phyloP scores from a whole-genome alignment of 2,888 invertebrate genomes.

The Scaptomyza tumidula region DNA sequence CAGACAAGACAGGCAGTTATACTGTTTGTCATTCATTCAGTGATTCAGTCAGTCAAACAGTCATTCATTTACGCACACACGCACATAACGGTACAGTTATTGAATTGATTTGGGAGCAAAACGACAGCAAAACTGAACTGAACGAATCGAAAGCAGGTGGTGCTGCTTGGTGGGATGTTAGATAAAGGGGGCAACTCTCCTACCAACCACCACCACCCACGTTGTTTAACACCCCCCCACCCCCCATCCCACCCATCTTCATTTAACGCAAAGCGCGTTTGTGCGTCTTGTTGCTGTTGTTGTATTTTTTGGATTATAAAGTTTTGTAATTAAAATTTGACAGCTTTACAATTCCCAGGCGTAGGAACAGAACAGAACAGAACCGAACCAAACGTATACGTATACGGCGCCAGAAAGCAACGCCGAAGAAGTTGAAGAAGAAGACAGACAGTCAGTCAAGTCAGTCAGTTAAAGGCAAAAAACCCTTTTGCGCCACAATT shows the following conservation, averaged over 20 bases:
- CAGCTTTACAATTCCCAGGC: slow-evolving; percentile 79
- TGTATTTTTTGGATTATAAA: slow-evolving; percentile 79
- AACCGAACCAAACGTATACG: slow-evolving; percentile 2
- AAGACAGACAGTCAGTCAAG: slow-evolving; percentile 16
- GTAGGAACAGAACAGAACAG: slow-evolving; percentile 15
- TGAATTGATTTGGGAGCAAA: slow-evolving; percentile 70
- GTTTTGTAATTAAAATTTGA: slow-evolving; percentile 80
- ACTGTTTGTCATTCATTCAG: slow-evolving; percentile 52
- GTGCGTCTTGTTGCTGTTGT: slow-evolving; percentile 52
- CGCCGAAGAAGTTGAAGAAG: slow-evolving; percentile 2
- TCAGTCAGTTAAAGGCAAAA: slow-evolving; percentile 12
- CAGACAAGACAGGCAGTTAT: slow-evolving; percentile 20
- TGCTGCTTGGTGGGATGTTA: no score
- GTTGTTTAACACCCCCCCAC: background rate
- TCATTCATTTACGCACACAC: slow-evolving; percentile 71
- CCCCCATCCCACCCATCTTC: background rate
- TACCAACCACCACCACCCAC: background rate
- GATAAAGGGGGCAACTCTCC: no score
- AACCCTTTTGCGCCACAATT: slow-evolving; percentile 58
- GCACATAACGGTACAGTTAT: slow-evolving; percentile 67
- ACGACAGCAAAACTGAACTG: slow-evolving; percentile 30
- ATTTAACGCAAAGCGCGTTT: slow-evolving; percentile 4
- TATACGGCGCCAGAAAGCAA: slow-evolving; percentile 3
- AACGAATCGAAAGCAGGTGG: slow-evolving; percentile 21
- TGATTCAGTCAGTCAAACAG: slow-evolving; percentile 50